Evolutionary conservation across 2,113 vertebrate genomes (phyloP).

Genomic region (Albula glossodonta): DNA sequence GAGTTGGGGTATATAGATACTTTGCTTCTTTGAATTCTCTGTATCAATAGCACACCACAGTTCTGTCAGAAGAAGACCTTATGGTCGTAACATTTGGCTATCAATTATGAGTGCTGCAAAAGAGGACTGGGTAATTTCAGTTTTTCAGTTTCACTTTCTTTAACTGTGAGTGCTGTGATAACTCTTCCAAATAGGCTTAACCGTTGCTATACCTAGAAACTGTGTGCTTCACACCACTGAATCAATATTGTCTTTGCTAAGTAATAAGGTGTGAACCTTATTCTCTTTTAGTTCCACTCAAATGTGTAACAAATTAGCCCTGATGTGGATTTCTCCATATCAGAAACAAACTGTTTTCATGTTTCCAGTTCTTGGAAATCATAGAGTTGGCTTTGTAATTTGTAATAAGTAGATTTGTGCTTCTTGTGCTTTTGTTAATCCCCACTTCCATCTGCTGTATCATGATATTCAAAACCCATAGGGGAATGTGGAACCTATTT

Average conservation of each 20-base stretch:
- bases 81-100: neutral
- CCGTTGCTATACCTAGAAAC: neutral
- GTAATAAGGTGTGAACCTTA: neutral
- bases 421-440: neutral
- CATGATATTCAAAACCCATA: neutral
- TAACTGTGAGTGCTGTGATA: neutral
- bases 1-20: neutral
- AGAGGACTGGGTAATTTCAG: neutral
- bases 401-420: constrained; percentile 12
- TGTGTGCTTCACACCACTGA: neutral
- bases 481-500: neutral
- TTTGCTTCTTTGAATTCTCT: neutral
- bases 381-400: neutral
- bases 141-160: neutral
- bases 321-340: neutral
- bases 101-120: neutral
- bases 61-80: neutral
- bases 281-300: neutral
- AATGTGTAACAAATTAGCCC: neutral
- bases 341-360: neutral
- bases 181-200: neutral
- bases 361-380: constrained; percentile 1
- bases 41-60: neutral
- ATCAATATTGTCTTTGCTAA: neutral
- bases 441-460: neutral